phyloP scores from a whole-genome alignment of 2,888 invertebrate genomes.

The Dendrolimus houi region DNA sequence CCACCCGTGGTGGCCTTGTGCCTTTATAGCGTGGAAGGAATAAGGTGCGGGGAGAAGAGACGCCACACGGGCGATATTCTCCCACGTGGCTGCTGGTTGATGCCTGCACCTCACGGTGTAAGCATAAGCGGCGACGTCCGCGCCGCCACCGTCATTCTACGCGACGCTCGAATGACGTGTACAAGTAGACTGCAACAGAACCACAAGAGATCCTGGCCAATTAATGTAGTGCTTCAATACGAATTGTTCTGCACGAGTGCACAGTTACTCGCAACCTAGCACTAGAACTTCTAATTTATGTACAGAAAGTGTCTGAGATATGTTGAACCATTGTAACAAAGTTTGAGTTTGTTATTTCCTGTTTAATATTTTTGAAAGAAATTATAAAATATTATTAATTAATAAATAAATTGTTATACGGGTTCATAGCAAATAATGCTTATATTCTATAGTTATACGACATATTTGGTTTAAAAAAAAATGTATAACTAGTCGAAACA shows the following conservation, averaged over 20 bases:
- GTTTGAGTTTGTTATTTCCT: too few relatives aligned
- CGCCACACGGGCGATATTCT: conserved; percentile 33
- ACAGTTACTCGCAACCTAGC: neutral
- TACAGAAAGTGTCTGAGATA: too few relatives aligned
- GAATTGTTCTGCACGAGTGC: neutral
- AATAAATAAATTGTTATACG: too few relatives aligned
- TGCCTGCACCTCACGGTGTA: conserved; percentile 39
- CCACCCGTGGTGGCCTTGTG: conserved; percentile 88
- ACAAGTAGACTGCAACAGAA: neutral
- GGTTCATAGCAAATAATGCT: neutral
- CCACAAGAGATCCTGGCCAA: neutral
- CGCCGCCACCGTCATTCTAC: conserved; percentile 25
- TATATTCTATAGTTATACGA: neutral
- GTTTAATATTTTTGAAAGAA: too few relatives aligned
- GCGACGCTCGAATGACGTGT: conserved; percentile 12
- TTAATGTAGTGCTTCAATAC: neutral
- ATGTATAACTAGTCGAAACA: neutral
- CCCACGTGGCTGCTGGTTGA: conserved; percentile 26
- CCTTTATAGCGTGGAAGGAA: conserved; percentile 79
- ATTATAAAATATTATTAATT: too few relatives aligned
- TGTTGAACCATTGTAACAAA: too few relatives aligned
- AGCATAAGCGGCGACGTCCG: conserved; percentile 27
- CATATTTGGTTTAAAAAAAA: neutral
- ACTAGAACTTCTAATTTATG: too few relatives aligned
- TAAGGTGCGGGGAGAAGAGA: conserved; percentile 31